phyloP scores from a whole-genome alignment of 2,888 invertebrate species.

The Mystacides longicornis region DNA sequence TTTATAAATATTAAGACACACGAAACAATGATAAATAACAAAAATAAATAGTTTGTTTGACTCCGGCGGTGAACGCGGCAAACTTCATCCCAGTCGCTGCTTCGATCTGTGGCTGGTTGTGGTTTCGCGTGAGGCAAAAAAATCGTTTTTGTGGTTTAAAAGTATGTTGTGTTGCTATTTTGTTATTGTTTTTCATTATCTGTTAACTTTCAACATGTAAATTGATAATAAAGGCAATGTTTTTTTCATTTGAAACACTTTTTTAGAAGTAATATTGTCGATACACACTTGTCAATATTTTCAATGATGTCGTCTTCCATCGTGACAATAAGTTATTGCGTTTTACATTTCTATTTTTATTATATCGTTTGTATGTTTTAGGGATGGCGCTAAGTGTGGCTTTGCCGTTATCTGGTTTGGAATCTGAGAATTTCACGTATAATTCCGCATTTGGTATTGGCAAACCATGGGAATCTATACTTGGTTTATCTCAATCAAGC shows the following conservation, averaged over 20 bases:
- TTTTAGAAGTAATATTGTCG: background rate
- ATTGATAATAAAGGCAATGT: background rate
- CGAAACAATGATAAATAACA: too few relatives aligned
- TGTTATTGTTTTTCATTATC: background rate
- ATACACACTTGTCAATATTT: constrained; percentile 22
- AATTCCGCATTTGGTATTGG: constrained; percentile 42
- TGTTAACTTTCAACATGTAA: background rate
- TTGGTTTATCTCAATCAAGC: constrained; percentile 39
- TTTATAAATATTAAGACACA: too few relatives aligned
- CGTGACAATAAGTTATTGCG: constrained; percentile 15
- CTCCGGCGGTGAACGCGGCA: constrained; percentile 1
- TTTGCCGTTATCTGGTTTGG: constrained; percentile 51
- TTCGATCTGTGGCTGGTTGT: background rate
- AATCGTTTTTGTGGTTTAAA: constrained; percentile 6
- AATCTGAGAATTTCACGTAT: constrained; percentile 47
- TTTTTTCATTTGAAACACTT: background rate
- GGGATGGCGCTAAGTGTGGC: constrained; percentile 57
- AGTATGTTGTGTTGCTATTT: background rate
- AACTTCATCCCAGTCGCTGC: constrained; percentile 17
- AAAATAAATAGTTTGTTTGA: background rate
- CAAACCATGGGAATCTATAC: constrained; percentile 26
- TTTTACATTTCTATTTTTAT: constrained; percentile 6
- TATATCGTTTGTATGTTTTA: constrained; percentile 30
- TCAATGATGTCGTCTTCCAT: constrained; percentile 11
- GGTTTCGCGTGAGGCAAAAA: constrained; percentile 4